These are phyloP conservation scores for Ctenoplectra terminalis DNA, from an alignment of 1,140 invertebrate species.

Conservation along the genomic window DNA sequence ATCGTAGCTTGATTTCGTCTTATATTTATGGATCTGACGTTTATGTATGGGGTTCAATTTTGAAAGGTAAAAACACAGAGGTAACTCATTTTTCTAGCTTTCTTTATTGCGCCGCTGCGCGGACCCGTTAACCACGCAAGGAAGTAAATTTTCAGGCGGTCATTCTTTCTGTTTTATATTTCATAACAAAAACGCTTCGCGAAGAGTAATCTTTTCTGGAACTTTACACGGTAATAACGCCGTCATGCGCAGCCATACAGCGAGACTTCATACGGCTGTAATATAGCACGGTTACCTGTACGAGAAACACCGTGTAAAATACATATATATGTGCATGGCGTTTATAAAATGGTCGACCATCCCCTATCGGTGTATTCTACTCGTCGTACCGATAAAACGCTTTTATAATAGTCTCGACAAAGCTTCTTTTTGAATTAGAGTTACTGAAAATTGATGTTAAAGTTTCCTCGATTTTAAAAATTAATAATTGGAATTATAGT, in stretches of 20 bases:
- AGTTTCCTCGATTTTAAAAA: not conserved
- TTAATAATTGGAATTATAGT: no score
- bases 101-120: not conserved
- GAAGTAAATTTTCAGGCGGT: slow-evolving; percentile 4
- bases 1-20: no score
- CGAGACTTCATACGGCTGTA: not conserved
- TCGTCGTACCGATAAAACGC: not conserved
- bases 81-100: slow-evolving; percentile 5
- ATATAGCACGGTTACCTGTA: not conserved
- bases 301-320: not conserved
- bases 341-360: not conserved
- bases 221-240: slow-evolving; percentile 38
- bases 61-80: no score
- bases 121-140: not conserved
- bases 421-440: no score
- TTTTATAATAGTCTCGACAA: not conserved
- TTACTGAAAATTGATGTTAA: not conserved
- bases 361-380: not conserved
- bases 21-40: no score
- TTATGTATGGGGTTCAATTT: not conserved
- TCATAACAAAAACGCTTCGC: slow-evolving; percentile 23
- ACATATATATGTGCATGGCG: not conserved
- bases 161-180: slow-evolving; percentile 28
- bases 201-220: slow-evolving; percentile 10
- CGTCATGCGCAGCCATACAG: slow-evolving; percentile 12